These are phyloP conservation scores for Drosophila neotestacea DNA, from an alignment of 2,888 invertebrate species.

Conservation along the genomic window DNA sequence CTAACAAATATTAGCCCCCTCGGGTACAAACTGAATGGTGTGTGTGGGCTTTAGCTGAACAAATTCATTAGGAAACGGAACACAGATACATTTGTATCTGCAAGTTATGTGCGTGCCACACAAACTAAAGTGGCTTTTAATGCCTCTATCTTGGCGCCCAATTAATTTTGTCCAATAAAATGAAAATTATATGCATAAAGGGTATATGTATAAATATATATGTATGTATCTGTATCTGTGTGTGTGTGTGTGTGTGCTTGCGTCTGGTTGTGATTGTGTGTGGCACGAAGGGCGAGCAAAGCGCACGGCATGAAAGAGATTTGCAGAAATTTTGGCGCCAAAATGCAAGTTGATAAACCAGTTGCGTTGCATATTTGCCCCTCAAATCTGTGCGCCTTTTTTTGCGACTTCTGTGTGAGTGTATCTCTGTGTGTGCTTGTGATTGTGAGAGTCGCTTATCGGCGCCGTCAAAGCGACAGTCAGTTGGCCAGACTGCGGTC, in stretches of 20 bases:
- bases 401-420: slow-evolving; percentile 31
- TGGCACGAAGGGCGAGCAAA: slow-evolving; percentile 70
- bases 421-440: slow-evolving; percentile 22
- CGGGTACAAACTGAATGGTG: not conserved
- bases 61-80: slow-evolving; percentile 67
- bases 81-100: slow-evolving; percentile 31
- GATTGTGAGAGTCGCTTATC: slow-evolving; percentile 54
- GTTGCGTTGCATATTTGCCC: slow-evolving; percentile 76
- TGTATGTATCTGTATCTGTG: not conserved
- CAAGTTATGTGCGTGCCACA: slow-evolving; percentile 56
- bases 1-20: slow-evolving; percentile 22
- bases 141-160: slow-evolving; percentile 79
- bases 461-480: slow-evolving; percentile 62
- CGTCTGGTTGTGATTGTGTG: slow-evolving; percentile 27
- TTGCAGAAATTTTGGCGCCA: slow-evolving; percentile 84
- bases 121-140: slow-evolving; percentile 72
- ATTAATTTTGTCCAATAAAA: slow-evolving; percentile 78
- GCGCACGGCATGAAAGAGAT: slow-evolving; percentile 72
- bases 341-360: slow-evolving; percentile 82
- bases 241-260: slow-evolving; percentile 16
- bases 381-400: slow-evolving; percentile 68
- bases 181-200: slow-evolving; percentile 73
- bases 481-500: slow-evolving; percentile 58
- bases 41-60: slow-evolving; percentile 41
- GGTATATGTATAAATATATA: slow-evolving; percentile 44